These are phyloP conservation scores for Synaphobranchus kaupii DNA, from an alignment of 2,797 vertebrate species.

Conservation along the genomic window DNA sequence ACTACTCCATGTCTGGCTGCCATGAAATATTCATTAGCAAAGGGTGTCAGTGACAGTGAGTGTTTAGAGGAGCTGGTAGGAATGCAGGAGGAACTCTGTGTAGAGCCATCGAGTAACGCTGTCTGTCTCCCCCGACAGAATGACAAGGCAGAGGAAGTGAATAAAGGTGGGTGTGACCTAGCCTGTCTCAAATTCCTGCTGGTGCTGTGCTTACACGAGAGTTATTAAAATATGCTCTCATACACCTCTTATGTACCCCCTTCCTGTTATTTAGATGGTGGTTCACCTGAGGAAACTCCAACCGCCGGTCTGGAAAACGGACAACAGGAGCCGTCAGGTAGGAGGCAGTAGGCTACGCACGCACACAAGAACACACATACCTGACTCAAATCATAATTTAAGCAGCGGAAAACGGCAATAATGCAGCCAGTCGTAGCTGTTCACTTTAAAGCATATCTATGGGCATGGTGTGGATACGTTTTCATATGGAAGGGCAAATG, in stretches of 20 bases:
- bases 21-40: conserved; percentile 15
- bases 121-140: conserved; percentile 22
- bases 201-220: background rate
- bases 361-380: background rate
- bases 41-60: background rate
- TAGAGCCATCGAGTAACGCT: background rate
- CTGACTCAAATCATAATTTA: background rate
- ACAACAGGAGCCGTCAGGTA: conserved; percentile 38
- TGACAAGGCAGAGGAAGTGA: background rate
- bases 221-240: background rate
- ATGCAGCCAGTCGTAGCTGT: no score
- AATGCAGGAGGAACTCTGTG: background rate
- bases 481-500: background rate
- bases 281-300: background rate
- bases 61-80: background rate
- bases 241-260: background rate
- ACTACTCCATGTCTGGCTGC: background rate
- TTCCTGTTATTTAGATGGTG: background rate
- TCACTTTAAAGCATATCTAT: no score
- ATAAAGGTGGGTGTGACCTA: conserved; percentile 16
- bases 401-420: background rate
- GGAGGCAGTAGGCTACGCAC: background rate
- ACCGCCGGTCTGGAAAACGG: conserved; percentile 31
- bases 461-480: background rate
- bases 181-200: background rate